Evolutionary conservation across 2,113 vertebrate genomes (phyloP).

Genomic region (Rhinogobius similis): DNA sequence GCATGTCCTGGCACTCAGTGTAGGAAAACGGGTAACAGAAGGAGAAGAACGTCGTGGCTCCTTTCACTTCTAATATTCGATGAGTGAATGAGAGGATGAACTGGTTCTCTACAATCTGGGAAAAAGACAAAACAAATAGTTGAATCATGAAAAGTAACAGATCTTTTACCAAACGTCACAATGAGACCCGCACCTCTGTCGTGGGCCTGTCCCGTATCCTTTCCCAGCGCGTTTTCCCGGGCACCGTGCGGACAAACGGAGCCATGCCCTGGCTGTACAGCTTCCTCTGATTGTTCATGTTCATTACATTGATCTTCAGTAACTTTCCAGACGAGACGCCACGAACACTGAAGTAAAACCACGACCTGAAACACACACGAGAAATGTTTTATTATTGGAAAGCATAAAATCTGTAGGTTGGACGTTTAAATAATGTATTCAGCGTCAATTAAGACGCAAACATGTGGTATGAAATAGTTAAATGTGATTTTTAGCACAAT

Average conservation of each 20-base stretch:
- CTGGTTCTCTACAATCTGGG: constrained; percentile 89
- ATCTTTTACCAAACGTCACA: neutral
- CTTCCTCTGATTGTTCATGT: constrained; percentile 98
- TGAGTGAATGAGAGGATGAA: constrained; percentile 94
- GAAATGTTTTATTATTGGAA: neutral
- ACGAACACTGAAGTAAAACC: constrained; percentile 95
- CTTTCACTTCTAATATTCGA: constrained; percentile 87
- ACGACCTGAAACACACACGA: constrained; percentile 81
- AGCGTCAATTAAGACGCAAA: neutral
- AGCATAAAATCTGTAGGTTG: neutral
- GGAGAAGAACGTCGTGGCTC: constrained; percentile 91
- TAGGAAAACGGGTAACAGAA: constrained; percentile 99
- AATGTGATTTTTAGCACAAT: no score
- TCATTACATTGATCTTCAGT: constrained; percentile 94
- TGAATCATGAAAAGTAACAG: neutral
- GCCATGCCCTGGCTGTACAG: constrained; percentile 96
- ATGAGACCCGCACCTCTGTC: constrained; percentile 79
- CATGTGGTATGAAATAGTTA: no score
- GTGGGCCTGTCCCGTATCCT: constrained; percentile 88
- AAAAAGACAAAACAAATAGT: constrained; percentile 18
- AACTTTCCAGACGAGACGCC: constrained; percentile 85
- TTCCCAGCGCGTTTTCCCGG: constrained; percentile 88
- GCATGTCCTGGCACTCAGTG: constrained; percentile 90
- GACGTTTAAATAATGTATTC: neutral
- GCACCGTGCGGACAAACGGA: constrained; percentile 89